These are phyloP conservation scores for Marcusenius ussheri DNA, from an alignment of 2,113 vertebrate species.

Conservation along the genomic window DNA sequence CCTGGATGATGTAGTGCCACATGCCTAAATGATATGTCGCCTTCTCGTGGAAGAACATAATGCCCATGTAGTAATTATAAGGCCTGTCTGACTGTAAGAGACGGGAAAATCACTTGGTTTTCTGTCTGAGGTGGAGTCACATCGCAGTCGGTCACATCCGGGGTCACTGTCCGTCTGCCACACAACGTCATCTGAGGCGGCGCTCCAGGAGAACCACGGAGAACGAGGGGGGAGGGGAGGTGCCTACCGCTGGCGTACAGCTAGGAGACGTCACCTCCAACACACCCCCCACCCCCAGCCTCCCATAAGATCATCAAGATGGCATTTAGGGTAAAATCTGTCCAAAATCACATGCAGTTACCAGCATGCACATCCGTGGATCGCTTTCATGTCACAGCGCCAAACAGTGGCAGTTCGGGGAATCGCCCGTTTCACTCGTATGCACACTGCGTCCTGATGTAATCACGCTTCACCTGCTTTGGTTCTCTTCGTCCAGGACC, in stretches of 20 bases:
- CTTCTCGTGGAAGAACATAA: not conserved
- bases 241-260: not conserved
- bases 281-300: not conserved
- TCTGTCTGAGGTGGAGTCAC: not conserved
- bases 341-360: not conserved
- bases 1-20: not conserved
- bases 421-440: not conserved
- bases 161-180: not conserved
- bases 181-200: not conserved
- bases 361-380: not conserved
- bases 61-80: not conserved
- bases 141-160: not conserved
- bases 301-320: not conserved
- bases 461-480: not conserved
- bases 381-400: not conserved
- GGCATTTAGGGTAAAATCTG: not conserved
- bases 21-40: not conserved
- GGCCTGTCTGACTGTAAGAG: not conserved
- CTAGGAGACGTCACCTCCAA: not conserved
- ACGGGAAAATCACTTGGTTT: not conserved
- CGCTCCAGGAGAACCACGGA: not conserved
- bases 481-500: not conserved
- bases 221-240: not conserved
- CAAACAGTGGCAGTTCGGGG: not conserved
- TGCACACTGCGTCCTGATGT: not conserved